A percentile compares a stretch with the other conserved stretches of the same genome.
phyloP scores from a whole-genome alignment of 2,797 vertebrate species.

The Sebastes matsubarae region DNA sequence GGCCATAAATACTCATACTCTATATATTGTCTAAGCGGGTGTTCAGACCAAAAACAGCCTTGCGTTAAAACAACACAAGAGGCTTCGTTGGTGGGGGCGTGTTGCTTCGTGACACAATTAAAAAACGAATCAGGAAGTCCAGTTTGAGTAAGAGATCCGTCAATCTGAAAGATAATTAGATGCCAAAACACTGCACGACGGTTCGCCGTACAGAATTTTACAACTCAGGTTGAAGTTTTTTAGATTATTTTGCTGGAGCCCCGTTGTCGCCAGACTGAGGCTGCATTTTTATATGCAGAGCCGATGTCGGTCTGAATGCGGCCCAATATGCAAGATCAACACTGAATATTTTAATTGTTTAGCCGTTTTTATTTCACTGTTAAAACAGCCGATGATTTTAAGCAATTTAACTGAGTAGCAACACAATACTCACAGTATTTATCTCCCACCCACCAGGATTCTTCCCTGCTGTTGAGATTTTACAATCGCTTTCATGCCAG shows the following conservation, averaged over 20 bases:
- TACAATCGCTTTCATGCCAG: conserved; percentile 1
- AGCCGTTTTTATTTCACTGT: background rate
- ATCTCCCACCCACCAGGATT: background rate
- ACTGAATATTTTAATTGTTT: background rate
- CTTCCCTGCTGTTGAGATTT: background rate
- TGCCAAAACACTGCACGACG: background rate
- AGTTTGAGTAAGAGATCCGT: background rate
- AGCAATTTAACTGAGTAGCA: background rate
- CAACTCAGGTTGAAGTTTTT: background rate
- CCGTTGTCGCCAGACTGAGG: background rate
- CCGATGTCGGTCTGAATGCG: background rate
- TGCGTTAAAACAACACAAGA: background rate
- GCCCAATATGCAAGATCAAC: background rate
- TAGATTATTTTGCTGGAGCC: background rate
- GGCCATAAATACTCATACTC: background rate
- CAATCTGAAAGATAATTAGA: background rate
- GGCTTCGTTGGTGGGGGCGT: background rate
- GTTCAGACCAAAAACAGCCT: background rate
- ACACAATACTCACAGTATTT: background rate
- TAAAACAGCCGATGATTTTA: background rate
- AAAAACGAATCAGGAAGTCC: background rate
- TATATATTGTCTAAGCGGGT: background rate
- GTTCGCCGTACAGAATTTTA: background rate
- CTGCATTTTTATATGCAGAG: background rate
- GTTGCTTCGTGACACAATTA: background rate